Base-by-base conservation (phyloP, 2,113 vertebrate species). In the Typhlomys cinereus region DNA sequence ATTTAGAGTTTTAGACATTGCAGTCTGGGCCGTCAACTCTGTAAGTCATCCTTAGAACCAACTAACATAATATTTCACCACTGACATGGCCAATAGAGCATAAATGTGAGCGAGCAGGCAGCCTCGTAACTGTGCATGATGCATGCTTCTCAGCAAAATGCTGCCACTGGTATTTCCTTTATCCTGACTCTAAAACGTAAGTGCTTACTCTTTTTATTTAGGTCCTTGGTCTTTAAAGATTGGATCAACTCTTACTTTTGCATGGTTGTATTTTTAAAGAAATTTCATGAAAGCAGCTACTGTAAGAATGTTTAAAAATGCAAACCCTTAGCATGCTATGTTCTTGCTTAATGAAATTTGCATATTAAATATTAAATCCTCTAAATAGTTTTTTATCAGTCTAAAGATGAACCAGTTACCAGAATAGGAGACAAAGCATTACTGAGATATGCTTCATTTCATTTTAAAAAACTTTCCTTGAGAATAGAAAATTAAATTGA, bases 401-500 rank as follows among this genome's bases (percentile, higher is more conserved):
- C 89, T 94, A 95, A 91, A 89, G 67, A 95, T 52, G 29, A 93
- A 92, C 48, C 95, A 83, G 92, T 93, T 79, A 94, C 95, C 39
- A 90, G 92, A 52, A 90, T 82, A 95, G 59, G 5, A 12, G 85
- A 97, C n/a, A 93, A 89, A 80, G 70, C 54, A 96, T 75, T 89
- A 93, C 1, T 84, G 52, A 96, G 71, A 64, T 39, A 90, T 27
- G 66, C 71, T 85, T 78, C 64, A 82, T 85, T 79, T 88, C 62
- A 84, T 85, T 96, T 52, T 78, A 59, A 81, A 66, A 76, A 90
- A 67, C 64, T 91, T 90, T 62, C 39, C 76, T 90, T 90, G 41
- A 95, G 39, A 97, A 91, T 96, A 94, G 75, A 86, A 92, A 96
- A 96, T 94, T 79, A 78, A 96, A 94, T 76, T 62, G 21, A 97